Conservation (phyloP, 2,797 vertebrate genomes). For the Catharus ustulatus region DNA sequence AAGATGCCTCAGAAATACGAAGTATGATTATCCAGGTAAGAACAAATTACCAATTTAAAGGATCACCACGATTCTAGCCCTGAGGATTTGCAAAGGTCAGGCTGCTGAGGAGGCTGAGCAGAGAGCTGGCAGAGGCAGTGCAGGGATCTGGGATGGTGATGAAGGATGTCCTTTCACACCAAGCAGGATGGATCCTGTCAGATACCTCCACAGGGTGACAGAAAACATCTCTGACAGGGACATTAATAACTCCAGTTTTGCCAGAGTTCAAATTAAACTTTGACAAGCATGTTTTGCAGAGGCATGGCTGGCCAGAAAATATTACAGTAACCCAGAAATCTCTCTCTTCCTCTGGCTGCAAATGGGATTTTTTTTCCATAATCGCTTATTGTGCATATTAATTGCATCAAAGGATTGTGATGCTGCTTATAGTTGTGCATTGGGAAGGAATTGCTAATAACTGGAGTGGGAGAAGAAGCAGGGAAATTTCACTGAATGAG, state of each 20-base stretch:
- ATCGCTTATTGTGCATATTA: not conserved
- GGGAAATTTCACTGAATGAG: not conserved
- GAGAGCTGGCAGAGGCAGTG: not conserved
- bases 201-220: not conserved
- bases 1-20: not conserved
- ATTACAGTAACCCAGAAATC: not conserved
- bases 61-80: not conserved
- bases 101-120: not conserved
- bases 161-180: not conserved
- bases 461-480: not conserved
- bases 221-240: not conserved
- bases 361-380: not conserved
- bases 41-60: not conserved
- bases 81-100: not conserved
- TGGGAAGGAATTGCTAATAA: not conserved
- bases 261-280: not conserved
- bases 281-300: accelerated
- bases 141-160: not conserved
- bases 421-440: not conserved
- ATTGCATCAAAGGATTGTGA: not conserved
- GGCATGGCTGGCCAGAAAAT: not conserved
- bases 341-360: not conserved
- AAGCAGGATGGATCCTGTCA: not conserved
- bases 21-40: not conserved
- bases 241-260: not conserved